Conservation (phyloP, 2,888 invertebrate species). For the Clitarchus hookeri region DNA sequence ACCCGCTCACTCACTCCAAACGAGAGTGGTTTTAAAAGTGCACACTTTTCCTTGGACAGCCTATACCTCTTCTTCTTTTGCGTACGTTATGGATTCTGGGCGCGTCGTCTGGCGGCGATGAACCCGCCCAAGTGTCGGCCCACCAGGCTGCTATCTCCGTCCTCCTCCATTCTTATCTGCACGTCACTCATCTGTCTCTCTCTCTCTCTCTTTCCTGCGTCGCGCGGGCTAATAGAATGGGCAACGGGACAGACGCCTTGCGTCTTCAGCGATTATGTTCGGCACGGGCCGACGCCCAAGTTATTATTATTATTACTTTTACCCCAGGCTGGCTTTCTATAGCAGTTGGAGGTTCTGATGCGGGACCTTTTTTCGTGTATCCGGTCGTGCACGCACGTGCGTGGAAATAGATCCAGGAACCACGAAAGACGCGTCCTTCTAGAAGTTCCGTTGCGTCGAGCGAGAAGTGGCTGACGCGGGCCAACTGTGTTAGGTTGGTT, state of each 20-base stretch:
- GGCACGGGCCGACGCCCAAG: background rate
- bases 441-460: no score
- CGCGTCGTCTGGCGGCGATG: background rate
- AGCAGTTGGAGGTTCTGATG: no score
- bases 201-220: background rate
- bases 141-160: background rate
- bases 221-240: background rate
- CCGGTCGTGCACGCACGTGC: no score
- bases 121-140: background rate
- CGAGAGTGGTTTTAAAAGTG: no score
- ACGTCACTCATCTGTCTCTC: background rate
- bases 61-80: background rate
- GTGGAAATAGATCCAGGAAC: no score
- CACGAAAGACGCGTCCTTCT: no score
- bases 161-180: background rate
- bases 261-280: background rate
- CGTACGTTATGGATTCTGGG: background rate
- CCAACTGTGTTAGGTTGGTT: no score
- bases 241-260: background rate
- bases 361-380: no score
- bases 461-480: no score
- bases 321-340: no score
- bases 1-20: no score
- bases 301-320: conserved; percentile 8
- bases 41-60: no score